Percentiles rank a stretch among this genome's conserved stretches.
Evolutionary conservation across 2,888 invertebrate species (phyloP).

Genomic region (Ernsta delagoae): DNA sequence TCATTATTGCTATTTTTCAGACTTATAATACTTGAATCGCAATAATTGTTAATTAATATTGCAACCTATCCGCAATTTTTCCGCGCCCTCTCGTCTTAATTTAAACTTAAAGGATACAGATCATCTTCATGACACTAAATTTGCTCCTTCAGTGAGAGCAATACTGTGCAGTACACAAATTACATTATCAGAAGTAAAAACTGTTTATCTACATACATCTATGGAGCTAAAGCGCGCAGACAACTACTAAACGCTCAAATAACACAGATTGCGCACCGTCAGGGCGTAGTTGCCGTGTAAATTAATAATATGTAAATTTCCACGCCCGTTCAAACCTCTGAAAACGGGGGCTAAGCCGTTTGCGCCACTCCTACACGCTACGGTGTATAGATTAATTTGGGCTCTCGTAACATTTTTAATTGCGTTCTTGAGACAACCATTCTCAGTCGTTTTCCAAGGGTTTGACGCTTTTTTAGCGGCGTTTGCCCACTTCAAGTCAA

Average conservation of each 20-base stretch:
- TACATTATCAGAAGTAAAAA: not conserved
- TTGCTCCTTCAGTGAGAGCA: not conserved
- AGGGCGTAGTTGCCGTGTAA: constrained; percentile 68
- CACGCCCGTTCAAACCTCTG: constrained; percentile 53
- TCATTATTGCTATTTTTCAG: too few species aligned
- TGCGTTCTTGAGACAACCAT: constrained; percentile 46
- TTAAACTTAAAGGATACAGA: too few species aligned
- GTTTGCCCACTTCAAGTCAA: not conserved
- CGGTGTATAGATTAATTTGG: constrained; percentile 55
- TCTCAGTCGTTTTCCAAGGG: constrained; percentile 1
- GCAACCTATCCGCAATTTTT: too few species aligned
- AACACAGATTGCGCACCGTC: constrained; percentile 74
- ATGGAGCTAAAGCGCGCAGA: constrained; percentile 43
- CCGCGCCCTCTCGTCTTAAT: too few species aligned
- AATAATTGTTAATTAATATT: too few species aligned
- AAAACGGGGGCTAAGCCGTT: constrained; percentile 56
- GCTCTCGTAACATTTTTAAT: constrained; percentile 51
- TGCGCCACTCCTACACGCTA: constrained; percentile 53
- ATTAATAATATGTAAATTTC: constrained; percentile 83
- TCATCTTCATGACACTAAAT: too few species aligned
- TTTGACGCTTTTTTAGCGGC: constrained; percentile 1
- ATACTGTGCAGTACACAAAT: not conserved
- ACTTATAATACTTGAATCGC: too few species aligned
- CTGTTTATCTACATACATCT: not conserved
- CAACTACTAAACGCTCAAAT: constrained; percentile 72